Base-by-base conservation (phyloP, 2,797 vertebrate genomes). In the Phataginus tetradactyla region DNA sequence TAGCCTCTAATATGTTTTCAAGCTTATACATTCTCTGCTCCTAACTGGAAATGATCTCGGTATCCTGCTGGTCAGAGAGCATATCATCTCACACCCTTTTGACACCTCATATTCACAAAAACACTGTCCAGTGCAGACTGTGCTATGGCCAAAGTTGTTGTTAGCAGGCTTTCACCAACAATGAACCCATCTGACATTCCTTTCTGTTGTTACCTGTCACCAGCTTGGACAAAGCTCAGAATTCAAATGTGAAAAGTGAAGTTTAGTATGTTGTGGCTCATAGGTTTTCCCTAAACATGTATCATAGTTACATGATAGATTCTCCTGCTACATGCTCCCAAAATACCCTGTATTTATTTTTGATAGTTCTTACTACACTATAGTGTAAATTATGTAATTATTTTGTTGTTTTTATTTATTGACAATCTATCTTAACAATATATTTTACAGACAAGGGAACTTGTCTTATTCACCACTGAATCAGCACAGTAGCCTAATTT, bases 361-460 rank as follows among this genome's bases (percentile, higher is more conserved):
- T 32, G 17, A 57, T 69, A 3, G 25, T 45, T 85, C 32, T 84
- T 49, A 66, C 42, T n/a, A 42, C 39, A 66, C 42, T n/a, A 42
- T 4, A 37, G 8, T 64, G 10, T 32, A 71, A 89, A 61, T 32
- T 71, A 23, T 34, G 2, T 59, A 83, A 79, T 34, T 71, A 72
- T 49, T 75, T 92, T 59, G 25, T 74, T 87, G 15, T 32, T 85
- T 93, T 64, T 78, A 34, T 37, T 92, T 85, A 85, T 57, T 86
- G 27, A 37, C 51, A 66, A 15, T 85, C 17, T 90, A 7, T 32
- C 12, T 68, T 75, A 20, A 20, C 23, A 68, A 42, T 59, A 57
- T 37, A 49, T 69, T 51, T 94, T 49, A 45, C 27, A 53, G 14
- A 66, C 29, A 77, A 93, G 13, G 1, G 42, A 86, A 64, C 89